Evolutionary conservation across 2,797 vertebrate genomes (phyloP).

Genomic region (Carapus acus): DNA sequence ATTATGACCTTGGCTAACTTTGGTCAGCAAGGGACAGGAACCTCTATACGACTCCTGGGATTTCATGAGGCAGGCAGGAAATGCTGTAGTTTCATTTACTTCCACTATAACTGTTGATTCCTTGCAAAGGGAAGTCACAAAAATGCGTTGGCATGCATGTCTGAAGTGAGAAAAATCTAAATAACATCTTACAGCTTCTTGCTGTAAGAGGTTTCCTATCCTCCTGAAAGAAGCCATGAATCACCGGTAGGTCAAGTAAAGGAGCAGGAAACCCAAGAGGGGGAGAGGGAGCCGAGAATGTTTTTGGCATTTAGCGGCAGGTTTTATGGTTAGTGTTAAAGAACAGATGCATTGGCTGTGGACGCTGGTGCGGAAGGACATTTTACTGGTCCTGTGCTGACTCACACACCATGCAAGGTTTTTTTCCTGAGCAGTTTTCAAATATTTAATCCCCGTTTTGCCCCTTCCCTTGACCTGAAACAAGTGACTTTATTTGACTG

Average conservation of each 20-base stretch:
- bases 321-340: constrained; percentile 51
- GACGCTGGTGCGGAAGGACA: constrained; percentile 54
- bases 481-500: constrained; percentile 12
- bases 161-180: not conserved
- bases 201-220: constrained; percentile 22
- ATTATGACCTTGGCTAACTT: constrained; percentile 36
- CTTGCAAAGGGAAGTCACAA: constrained; percentile 29
- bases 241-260: constrained; percentile 35
- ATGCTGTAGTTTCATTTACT: constrained; percentile 4
- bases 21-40: not conserved
- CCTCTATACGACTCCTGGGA: constrained; percentile 4
- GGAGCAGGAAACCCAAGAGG: constrained; percentile 21
- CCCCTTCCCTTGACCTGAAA: constrained; percentile 27
- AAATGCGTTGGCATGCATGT: not conserved
- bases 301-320: constrained; percentile 44
- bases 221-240: constrained; percentile 23
- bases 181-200: constrained; percentile 9
- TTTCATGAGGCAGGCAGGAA: constrained; percentile 10
- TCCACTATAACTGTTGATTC: constrained; percentile 13
- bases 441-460: constrained; percentile 29
- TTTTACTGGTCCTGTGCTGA: constrained; percentile 48
- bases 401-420: constrained; percentile 42
- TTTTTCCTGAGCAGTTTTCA: constrained; percentile 15
- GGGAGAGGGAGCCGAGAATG: constrained; percentile 24
- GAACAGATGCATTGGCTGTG: constrained; percentile 52